These are phyloP conservation scores for Amiota minor DNA, from an alignment of 2,888 invertebrate species.

Conservation along the genomic window DNA sequence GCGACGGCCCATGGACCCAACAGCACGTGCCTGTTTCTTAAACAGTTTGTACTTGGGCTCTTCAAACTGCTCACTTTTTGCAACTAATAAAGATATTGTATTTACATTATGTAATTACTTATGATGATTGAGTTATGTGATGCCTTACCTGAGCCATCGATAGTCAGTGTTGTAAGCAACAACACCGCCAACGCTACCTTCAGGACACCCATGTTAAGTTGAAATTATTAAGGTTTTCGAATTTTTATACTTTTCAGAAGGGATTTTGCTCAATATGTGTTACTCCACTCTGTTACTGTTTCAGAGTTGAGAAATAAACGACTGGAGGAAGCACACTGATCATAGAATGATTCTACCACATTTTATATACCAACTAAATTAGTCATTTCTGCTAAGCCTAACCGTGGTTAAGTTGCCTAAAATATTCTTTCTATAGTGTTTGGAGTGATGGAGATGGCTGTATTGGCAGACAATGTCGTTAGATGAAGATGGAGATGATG, in stretches of 20 bases:
- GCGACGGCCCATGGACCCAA: conserved; percentile 41
- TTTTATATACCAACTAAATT: conserved; percentile 53
- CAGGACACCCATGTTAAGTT: not conserved
- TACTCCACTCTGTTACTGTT: not conserved
- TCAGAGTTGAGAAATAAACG: conserved; percentile 35
- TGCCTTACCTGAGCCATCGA: conserved; percentile 44
- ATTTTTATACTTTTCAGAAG: too few species aligned
- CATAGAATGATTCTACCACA: conserved; percentile 39
- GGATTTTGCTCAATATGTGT: not conserved
- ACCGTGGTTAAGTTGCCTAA: not conserved
- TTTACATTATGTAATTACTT: too few species aligned
- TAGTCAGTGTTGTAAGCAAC: conserved; percentile 39
- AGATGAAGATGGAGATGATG: conserved; percentile 19
- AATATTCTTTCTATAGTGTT: not conserved
- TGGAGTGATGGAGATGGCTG: not conserved
- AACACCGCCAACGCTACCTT: conserved; percentile 23
- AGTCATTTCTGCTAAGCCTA: not conserved
- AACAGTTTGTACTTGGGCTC: conserved; percentile 39
- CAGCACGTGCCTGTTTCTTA: conserved; percentile 21
- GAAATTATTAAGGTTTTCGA: too few species aligned
- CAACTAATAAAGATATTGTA: not conserved
- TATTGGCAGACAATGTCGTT: not conserved
- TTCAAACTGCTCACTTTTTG: conserved; percentile 26
- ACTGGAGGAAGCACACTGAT: conserved; percentile 54
- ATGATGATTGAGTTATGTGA: not conserved